Evolutionary conservation across 2,797 vertebrate genomes (phyloP), one percentile per base, ranked within the genome.

Genomic region (Gymnothorax reevesii): DNA sequence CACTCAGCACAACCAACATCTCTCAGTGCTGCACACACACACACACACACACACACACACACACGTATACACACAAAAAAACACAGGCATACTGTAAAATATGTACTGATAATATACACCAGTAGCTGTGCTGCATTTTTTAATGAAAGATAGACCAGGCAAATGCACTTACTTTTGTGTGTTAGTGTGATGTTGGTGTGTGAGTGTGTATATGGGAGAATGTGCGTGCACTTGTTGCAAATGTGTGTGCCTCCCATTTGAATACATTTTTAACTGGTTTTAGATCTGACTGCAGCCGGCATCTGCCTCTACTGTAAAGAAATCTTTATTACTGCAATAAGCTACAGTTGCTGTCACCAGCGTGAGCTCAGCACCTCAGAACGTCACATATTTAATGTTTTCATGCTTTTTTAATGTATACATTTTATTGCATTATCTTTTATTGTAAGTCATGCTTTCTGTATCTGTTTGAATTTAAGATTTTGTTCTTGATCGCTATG

Each of bases 221-320:
- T 77, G 17, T 77, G 42, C 42, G 8, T 57, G 49, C 17, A 52
- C 52, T 27, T 52, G 85, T 83, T 55, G 75, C 4, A 22, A 80
- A 59, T 69, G 75, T 79, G 62, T 64, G 25, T 79, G 55, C 83
- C 42, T 86, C 25, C 62, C 62, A 27, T 83, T 86, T 57, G 62
- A 82, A 86, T 64, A 66, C 82, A 25, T 42, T 42, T 82, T 83
- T 83, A 15, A 83, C 62, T 86, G 27, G 52, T 27, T 86, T 82
- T 69, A 83, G 59, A 62, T 22, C 62, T 83, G 69, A 86, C 85
- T n/a, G 49, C 60, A n/a, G 54, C 59, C 49, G 9, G 62, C 59
- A 49, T 20, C 59, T 52, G 60, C 42, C 8, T 59, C 17, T 64
- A n/a, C 27, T 33, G 77, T 86, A 66, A 52, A 54, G 77, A 55